Conservation (phyloP, 2,113 vertebrate genomes). For the Heptranchias perlo region DNA sequence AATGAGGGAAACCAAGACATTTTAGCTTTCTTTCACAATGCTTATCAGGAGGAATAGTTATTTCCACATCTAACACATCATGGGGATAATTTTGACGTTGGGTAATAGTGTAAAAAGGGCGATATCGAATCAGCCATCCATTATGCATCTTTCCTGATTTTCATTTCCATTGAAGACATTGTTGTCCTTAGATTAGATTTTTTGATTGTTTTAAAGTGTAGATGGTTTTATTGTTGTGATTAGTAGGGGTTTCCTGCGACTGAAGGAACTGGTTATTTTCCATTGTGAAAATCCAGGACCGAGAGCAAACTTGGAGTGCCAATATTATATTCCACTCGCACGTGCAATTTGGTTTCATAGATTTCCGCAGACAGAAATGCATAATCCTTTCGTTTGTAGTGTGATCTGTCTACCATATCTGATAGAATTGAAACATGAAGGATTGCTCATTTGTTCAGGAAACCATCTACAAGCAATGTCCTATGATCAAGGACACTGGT, state of each 20-base stretch:
- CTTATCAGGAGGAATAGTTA: background rate
- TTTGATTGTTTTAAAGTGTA: background rate
- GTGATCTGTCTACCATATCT: background rate
- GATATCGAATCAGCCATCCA: background rate
- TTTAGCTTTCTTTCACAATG: background rate
- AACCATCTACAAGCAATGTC: background rate
- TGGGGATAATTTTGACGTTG: background rate
- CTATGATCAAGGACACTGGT: background rate
- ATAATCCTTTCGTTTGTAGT: background rate
- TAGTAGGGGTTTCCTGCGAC: background rate
- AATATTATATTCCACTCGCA: background rate
- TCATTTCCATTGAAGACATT: background rate
- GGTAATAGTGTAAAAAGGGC: background rate
- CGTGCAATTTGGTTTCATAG: background rate
- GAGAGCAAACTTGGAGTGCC: background rate
- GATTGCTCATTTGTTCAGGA: background rate
- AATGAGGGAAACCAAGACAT: background rate
- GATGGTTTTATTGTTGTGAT: background rate
- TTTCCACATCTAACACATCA: background rate
- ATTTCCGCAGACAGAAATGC: background rate
- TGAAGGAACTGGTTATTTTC: background rate
- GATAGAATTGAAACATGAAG: background rate
- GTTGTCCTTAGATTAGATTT: background rate
- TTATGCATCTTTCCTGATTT: background rate
- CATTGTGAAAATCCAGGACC: background rate